Conservation (phyloP, 37 sponge, comb jelly and placozoan genomes). For the Bolinopsis microptera region DNA sequence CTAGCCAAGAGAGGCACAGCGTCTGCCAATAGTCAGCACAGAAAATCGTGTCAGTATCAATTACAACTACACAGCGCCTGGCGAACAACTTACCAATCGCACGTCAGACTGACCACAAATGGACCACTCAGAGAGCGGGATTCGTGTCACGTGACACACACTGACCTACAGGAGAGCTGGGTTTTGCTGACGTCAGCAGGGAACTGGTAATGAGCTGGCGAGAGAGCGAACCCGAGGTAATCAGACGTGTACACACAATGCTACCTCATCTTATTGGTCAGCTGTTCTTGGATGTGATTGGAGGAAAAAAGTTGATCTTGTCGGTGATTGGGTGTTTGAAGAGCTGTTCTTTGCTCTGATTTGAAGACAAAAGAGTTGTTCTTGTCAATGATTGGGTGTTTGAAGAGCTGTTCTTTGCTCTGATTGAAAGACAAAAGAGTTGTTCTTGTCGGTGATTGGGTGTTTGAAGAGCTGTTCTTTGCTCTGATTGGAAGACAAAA, state of each 20-base stretch:
- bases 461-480: too few relatives aligned
- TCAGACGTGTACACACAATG: not conserved
- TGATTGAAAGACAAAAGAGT: too few relatives aligned
- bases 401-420: too few relatives aligned
- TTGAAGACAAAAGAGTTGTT: too few relatives aligned
- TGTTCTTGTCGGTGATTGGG: too few relatives aligned
- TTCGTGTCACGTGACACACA: not conserved
- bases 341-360: too few relatives aligned
- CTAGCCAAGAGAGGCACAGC: not conserved
- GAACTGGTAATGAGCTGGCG: not conserved
- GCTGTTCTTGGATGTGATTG: not conserved
- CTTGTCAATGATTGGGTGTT: too few relatives aligned
- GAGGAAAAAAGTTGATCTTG: too few relatives aligned
- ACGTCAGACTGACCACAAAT: not conserved
- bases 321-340: too few relatives aligned
- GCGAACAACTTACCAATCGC: not conserved
- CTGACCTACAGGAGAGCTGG: not conserved
- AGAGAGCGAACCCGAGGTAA: not conserved
- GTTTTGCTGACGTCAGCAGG: constrained; percentile 38
- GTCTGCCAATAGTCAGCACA: not conserved
- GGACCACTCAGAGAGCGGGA: not conserved
- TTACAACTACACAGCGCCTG: not conserved
- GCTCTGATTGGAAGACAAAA: too few relatives aligned
- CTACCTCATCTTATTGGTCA: not conserved
- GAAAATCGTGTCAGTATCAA: not conserved